These are phyloP conservation scores for Gymnoscopelus braueri DNA, from an alignment of 2,797 vertebrate genomes.

Conservation along the genomic window DNA sequence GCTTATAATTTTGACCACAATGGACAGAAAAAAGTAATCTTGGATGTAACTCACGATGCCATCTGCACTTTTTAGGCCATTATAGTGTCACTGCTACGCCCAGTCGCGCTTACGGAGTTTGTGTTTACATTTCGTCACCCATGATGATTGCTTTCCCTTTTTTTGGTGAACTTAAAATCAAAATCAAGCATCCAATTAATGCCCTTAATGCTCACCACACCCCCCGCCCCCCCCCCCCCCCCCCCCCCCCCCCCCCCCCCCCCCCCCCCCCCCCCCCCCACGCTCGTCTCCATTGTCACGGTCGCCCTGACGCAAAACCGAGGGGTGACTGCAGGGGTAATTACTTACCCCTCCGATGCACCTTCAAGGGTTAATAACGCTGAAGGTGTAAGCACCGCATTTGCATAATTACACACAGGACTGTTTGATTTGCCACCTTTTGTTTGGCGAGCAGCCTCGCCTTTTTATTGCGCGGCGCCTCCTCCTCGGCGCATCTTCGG, in stretches of 20 bases:
- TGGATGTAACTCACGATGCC: too few species aligned
- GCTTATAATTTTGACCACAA: too few species aligned
- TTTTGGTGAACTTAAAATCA: too few species aligned
- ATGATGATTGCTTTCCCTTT: too few species aligned
- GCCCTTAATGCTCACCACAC: constrained; percentile 66
- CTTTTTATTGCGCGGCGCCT: constrained; percentile 70
- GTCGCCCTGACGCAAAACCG: constrained; percentile 73
- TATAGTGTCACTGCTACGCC: too few species aligned
- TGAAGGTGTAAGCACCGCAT: constrained; percentile 81
- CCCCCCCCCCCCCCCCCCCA: too few species aligned
- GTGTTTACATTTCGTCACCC: too few species aligned
- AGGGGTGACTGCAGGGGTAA: constrained; percentile 80
- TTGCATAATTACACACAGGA: constrained; percentile 83
- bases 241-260: too few species aligned
- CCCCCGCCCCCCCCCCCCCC: too few species aligned
- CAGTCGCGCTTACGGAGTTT: too few species aligned
- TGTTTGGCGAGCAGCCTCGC: constrained; percentile 11
- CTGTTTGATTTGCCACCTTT: constrained; percentile 84
- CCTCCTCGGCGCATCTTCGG: constrained; percentile 72
- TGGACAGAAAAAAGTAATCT: too few species aligned
- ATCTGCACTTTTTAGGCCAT: too few species aligned
- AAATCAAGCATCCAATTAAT: constrained; percentile 79
- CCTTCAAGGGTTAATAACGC: constrained; percentile 84
- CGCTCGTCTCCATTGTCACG: constrained; percentile 71
- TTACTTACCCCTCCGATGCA: constrained; percentile 80